Conservation (phyloP, 2,113 vertebrate species). For the Mellivora capensis region DNA sequence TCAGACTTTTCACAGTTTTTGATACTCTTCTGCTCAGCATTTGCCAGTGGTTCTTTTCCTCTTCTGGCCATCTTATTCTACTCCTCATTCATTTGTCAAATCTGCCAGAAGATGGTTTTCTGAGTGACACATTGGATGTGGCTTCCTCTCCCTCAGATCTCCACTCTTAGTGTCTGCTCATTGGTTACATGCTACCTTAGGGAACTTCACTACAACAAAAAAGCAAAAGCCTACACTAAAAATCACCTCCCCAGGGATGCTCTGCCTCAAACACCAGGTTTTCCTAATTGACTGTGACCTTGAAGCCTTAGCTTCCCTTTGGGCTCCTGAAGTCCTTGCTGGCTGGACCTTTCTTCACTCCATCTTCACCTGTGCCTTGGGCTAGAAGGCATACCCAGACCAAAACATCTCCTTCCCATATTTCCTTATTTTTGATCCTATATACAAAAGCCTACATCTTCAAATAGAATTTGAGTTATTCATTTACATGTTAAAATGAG, state of each 20-base stretch:
- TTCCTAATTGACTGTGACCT: background rate
- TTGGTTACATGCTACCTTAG: background rate
- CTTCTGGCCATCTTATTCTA: background rate
- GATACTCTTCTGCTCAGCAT: background rate
- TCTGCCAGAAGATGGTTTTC: background rate
- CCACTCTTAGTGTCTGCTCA: background rate
- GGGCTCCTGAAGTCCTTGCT: background rate
- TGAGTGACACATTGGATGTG: background rate
- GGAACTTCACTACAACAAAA: background rate
- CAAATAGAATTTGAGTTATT: slow-evolving; percentile 52
- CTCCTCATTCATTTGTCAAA: background rate
- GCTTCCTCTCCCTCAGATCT: background rate
- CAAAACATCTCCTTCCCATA: background rate
- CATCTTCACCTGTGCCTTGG: background rate
- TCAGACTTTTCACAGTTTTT: background rate
- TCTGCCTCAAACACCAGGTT: background rate
- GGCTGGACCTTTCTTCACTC: background rate
- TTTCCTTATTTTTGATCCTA: background rate
- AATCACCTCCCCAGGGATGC: background rate
- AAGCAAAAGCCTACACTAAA: background rate
- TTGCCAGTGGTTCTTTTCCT: background rate
- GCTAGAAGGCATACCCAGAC: background rate
- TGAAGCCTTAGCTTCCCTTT: background rate
- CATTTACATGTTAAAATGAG: slow-evolving; percentile 48
- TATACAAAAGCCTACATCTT: slow-evolving; percentile 17